Evolutionary conservation across 2,888 invertebrate species (phyloP).

Genomic region (Nomada ferruginata): DNA sequence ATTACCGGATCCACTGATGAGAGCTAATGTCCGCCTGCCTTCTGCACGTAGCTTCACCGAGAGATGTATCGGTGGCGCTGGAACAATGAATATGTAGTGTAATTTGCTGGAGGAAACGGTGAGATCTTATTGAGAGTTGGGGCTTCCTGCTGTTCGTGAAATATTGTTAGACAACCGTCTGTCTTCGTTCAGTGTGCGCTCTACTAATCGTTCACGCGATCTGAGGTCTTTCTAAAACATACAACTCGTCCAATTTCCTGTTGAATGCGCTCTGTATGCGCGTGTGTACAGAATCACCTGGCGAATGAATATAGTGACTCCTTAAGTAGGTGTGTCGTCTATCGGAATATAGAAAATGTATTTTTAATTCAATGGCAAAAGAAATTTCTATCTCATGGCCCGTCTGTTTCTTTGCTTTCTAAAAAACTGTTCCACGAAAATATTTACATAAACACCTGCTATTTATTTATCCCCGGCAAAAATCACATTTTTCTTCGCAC

Average conservation of each 20-base stretch:
- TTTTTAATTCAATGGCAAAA: too few species aligned
- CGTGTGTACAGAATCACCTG: neutral
- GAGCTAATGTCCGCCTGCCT: constrained; percentile 3
- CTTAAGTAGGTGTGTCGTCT: too few species aligned
- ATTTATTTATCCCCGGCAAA: neutral
- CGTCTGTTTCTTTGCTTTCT: too few species aligned
- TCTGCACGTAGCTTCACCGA: neutral
- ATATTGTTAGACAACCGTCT: constrained; percentile 21
- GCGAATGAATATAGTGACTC: too few species aligned
- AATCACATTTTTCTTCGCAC: neutral
- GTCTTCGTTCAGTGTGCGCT: neutral
- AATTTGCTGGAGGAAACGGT: constrained; percentile 35
- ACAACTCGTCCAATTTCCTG: neutral
- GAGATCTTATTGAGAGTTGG: constrained; percentile 35
- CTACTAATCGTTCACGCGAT: constrained; percentile 4
- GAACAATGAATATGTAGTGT: constrained; percentile 30
- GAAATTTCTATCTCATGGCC: too few species aligned
- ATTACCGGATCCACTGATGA: constrained; percentile 31
- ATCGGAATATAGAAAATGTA: too few species aligned
- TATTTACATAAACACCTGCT: neutral
- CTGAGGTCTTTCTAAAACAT: neutral
- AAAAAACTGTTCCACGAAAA: too few species aligned
- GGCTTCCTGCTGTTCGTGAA: constrained; percentile 32
- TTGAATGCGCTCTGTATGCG: neutral
- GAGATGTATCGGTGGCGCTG: constrained; percentile 22